Evolutionary conservation across 2,113 vertebrate species (phyloP).

Genomic region (Hirundichthys speculiger): DNA sequence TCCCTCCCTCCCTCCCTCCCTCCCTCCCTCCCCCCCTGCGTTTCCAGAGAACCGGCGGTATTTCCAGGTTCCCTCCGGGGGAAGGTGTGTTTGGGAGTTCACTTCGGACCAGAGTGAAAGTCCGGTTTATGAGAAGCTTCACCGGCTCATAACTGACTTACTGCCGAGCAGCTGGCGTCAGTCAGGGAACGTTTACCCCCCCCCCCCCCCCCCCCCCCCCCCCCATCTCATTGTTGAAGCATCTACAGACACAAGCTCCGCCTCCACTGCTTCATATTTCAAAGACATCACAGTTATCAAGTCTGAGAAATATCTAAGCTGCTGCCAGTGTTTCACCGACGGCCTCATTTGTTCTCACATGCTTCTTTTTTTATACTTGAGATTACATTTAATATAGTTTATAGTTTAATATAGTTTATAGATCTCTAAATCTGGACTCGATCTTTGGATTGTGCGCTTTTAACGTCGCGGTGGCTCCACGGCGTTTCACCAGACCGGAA

Average conservation of each 20-base stretch:
- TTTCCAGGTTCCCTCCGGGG: slow-evolving; percentile 48
- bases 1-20: too few relatives aligned
- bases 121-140: slow-evolving; percentile 34
- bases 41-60: slow-evolving; percentile 39
- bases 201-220: slow-evolving; percentile 15
- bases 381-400: too few relatives aligned
- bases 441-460: too few relatives aligned
- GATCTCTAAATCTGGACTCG: too few relatives aligned
- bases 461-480: too few relatives aligned
- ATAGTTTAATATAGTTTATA: too few relatives aligned
- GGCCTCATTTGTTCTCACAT: too few relatives aligned
- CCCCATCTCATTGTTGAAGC: background rate
- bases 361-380: too few relatives aligned
- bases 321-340: too few relatives aligned
- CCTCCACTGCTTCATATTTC: background rate
- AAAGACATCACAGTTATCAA: slow-evolving; percentile 3
- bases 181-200: slow-evolving; percentile 56
- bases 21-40: too few relatives aligned
- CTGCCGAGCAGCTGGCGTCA: slow-evolving; percentile 52
- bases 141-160: slow-evolving; percentile 12
- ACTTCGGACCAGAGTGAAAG: slow-evolving; percentile 15
- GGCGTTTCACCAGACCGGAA: too few relatives aligned
- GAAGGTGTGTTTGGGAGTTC: slow-evolving; percentile 32
- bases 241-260: background rate
- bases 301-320: background rate